Conservation (phyloP, 2,797 vertebrate genomes). For the Schizopygopsis pylzovi region DNA sequence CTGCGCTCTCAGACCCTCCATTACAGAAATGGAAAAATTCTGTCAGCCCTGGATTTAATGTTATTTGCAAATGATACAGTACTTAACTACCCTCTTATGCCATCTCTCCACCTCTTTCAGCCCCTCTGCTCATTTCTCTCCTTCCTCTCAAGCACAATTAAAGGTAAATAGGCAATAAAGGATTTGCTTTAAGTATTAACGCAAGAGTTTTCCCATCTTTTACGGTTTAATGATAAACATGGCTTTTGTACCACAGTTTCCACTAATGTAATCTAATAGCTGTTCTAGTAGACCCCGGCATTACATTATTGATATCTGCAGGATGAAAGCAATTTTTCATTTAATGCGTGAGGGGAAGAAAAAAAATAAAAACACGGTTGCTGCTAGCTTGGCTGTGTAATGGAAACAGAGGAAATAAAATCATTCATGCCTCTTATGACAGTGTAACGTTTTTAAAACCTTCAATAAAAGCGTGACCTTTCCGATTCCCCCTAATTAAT, state of each 20-base stretch:
- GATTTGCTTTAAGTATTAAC: slow-evolving; percentile 52
- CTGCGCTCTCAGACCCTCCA: slow-evolving; percentile 49
- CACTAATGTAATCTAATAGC: slow-evolving; percentile 48
- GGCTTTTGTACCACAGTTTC: slow-evolving; percentile 37
- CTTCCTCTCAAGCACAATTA: slow-evolving; percentile 53
- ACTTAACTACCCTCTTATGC: slow-evolving; percentile 39
- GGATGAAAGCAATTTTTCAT: slow-evolving; percentile 46
- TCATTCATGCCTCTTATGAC: slow-evolving; percentile 38
- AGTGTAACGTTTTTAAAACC: slow-evolving; percentile 37
- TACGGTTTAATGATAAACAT: slow-evolving; percentile 36
- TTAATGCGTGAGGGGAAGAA: not conserved
- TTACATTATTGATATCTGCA: slow-evolving; percentile 31
- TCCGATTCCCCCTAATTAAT: slow-evolving; percentile 54
- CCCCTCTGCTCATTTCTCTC: slow-evolving; percentile 25
- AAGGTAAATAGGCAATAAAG: slow-evolving; percentile 58
- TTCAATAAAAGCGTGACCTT: slow-evolving; percentile 43
- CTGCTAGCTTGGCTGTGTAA: slow-evolving; percentile 8
- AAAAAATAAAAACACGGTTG: not conserved
- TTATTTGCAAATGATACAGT: slow-evolving; percentile 64
- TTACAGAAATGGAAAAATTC: slow-evolving; percentile 58
- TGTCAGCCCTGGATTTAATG: slow-evolving; percentile 49
- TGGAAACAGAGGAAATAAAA: slow-evolving; percentile 47
- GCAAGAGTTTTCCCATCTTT: not conserved
- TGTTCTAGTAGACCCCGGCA: slow-evolving; percentile 4
- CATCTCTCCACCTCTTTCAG: slow-evolving; percentile 3